These are phyloP conservation scores for Oreochromis aureus DNA, from an alignment of 2,113 vertebrate species.

Conservation along the genomic window DNA sequence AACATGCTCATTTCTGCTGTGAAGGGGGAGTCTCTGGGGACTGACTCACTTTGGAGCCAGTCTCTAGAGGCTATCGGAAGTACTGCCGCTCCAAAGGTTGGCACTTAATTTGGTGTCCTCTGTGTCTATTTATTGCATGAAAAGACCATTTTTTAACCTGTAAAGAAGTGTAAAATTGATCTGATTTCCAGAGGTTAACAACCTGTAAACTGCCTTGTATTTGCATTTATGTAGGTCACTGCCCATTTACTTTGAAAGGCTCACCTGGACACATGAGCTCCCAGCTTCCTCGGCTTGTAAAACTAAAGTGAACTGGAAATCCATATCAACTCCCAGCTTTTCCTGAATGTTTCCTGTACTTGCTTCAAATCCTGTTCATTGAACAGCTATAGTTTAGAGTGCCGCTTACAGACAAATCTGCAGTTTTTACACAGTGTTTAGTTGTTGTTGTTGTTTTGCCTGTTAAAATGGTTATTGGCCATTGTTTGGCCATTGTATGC, in stretches of 20 bases:
- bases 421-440: background rate
- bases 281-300: background rate
- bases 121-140: background rate
- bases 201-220: background rate
- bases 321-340: background rate
- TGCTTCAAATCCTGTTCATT: background rate
- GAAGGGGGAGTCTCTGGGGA: background rate
- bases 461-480: background rate
- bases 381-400: background rate
- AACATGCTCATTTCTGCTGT: background rate
- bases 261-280: background rate
- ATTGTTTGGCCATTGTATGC: background rate
- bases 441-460: background rate
- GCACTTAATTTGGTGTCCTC: background rate
- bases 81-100: background rate
- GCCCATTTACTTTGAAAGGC: background rate
- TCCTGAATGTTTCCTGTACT: background rate
- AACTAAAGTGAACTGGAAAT: background rate
- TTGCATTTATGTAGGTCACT: background rate
- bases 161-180: background rate
- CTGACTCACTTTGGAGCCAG: background rate
- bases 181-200: background rate
- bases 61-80: background rate
- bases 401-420: background rate
- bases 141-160: rapidly evolving